Evolutionary conservation across 2,113 vertebrate genomes (phyloP).

Genomic region (Urocynchramus pylzowi): DNA sequence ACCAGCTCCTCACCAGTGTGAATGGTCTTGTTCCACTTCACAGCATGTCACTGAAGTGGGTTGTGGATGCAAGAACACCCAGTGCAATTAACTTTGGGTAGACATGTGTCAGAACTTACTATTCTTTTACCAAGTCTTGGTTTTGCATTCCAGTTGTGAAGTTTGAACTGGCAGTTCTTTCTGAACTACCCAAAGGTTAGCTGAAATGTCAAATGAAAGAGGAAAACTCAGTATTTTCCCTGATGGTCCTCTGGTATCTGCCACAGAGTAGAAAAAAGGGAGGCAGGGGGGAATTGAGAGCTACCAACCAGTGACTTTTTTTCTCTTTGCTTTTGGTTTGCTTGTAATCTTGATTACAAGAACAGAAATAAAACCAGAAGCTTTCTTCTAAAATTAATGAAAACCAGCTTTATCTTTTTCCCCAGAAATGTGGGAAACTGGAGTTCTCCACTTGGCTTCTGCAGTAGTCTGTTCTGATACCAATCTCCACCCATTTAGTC

Average conservation of each 20-base stretch:
- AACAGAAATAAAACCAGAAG: neutral
- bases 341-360: neutral
- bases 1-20: neutral
- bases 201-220: neutral
- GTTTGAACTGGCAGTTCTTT: too few relatives aligned
- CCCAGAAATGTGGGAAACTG: neutral
- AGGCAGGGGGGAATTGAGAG: neutral
- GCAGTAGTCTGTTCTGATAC: neutral
- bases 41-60: accelerated
- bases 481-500: neutral
- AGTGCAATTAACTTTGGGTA: neutral
- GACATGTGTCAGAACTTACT: neutral
- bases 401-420: neutral
- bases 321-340: neutral
- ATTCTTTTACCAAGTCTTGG: neutral
- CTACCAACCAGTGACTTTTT: neutral
- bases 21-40: neutral
- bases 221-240: neutral
- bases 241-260: neutral
- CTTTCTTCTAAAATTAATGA: neutral
- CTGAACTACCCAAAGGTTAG: neutral
- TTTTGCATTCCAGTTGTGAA: neutral
- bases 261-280: neutral
- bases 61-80: neutral
- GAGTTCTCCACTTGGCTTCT: neutral